Base-by-base conservation (phyloP, 2,888 invertebrate genomes). In the Eupeodes latifasciatus region DNA sequence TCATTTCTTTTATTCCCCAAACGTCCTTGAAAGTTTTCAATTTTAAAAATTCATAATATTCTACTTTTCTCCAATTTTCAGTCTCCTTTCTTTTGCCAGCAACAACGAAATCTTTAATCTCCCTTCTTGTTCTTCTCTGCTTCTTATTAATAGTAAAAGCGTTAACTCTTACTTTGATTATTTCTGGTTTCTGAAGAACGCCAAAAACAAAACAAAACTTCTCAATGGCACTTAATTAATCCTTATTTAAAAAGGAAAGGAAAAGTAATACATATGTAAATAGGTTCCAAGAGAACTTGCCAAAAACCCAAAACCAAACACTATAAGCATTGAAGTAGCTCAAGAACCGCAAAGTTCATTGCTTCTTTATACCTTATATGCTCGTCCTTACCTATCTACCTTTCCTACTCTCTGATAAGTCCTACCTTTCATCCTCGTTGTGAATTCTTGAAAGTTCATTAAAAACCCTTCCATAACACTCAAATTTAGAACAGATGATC, bases 181-280 rank as follows among this genome's bases (percentile, higher is more conserved):
- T 80, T 87, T 83, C 71, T 83, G 79, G n/a, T 59, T 69, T 53
- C 36, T 16, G 0, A 44, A 69, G 62, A 55, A 47, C 19, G 27
- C 2, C 27, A 51, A 44, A 53, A 66, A 19, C 36, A 1, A 14
- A 49, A 67, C 61, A 53, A 51, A 36, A 55, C n/a, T 47, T 19
- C 66, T 40, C 40, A 0, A 27, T 71, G 61, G 80, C 55, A 81
- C 72, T 81, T 87, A 80, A 84, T 87, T 87, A 72, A 84, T 81
- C 84, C 77, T 64, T 71, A 14, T 53, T 53, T 76, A 4, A 16
- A 27, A 2, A 27, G 27, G 9, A 44, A 82, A 82, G 59, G 19
- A 51, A 49, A 59, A 81, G 71, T 36, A 19, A 40, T 27, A 40
- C 27, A 27, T 27, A 40, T 9, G 40, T 40, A 7, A 1, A 5